Percentiles rank a stretch among this genome's conserved stretches.
These are phyloP conservation scores for Chaunax sp. DNA, from an alignment of 2,797 vertebrate genomes.

Conservation along the genomic window DNA sequence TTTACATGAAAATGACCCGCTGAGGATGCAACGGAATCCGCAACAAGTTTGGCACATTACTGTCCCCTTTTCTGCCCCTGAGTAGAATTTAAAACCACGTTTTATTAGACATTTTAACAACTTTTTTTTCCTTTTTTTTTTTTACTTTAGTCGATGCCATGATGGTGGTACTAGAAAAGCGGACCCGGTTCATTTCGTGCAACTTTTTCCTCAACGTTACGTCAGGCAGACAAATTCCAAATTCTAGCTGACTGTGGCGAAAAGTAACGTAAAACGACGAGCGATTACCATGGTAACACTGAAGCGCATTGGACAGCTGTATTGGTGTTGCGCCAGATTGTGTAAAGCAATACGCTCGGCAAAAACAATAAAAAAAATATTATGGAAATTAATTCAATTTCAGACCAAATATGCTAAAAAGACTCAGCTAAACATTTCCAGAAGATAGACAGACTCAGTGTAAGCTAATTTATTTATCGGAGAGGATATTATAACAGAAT, in stretches of 20 bases:
- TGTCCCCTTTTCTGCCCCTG: conserved; percentile 32
- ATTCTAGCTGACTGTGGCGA: conserved; percentile 27
- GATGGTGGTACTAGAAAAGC: neutral
- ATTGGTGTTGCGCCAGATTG: conserved; percentile 38
- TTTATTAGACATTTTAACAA: neutral
- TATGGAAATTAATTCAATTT: neutral
- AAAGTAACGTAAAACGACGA: conserved; percentile 65
- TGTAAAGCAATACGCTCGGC: conserved; percentile 6
- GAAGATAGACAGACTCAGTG: neutral
- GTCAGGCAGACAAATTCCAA: conserved; percentile 15
- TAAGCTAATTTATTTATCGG: neutral
- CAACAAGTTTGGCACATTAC: conserved; percentile 87
- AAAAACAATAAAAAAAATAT: too few species aligned
- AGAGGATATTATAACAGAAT: neutral
- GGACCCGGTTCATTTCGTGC: neutral
- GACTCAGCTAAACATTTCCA: neutral
- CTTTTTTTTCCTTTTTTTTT: neutral
- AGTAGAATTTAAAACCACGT: neutral
- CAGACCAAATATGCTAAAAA: neutral
- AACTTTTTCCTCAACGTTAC: neutral
- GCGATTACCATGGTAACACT: conserved; percentile 80
- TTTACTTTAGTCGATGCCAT: neutral
- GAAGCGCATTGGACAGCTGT: conserved; percentile 63
- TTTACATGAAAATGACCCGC: conserved; percentile 96
- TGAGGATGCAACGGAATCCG: conserved; percentile 83